Evolutionary conservation across 2,113 vertebrate species (phyloP), one percentile per base, ranked within the genome.

Genomic region (Myotis brandtii): DNA sequence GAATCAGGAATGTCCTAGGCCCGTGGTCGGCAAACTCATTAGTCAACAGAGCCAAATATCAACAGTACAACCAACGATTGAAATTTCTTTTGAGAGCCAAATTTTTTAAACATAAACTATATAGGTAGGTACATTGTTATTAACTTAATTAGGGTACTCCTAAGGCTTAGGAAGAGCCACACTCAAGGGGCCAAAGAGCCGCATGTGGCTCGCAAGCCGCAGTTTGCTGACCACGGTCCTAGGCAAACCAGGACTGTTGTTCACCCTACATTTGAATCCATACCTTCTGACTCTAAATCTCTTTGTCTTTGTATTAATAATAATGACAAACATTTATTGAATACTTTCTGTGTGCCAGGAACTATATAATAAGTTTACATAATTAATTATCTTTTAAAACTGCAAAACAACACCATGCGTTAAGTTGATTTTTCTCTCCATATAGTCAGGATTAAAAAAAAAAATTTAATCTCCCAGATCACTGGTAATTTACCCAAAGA

Each of bases 381-480:
- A 82, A 83, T 75, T 59, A 77, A 83, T 85, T 59, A 79, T 30
- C n/a, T 81, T 92, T 83, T 85, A 70, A 75, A 94, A 25, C 66
- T 56, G 0, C 21, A 88, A 86, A 84, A 14, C 3, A 76, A 90
- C n/a, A 48, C 27, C 14, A 30, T 73, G 73, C 21, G 67, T 88
- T 80, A 54, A 76, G 4, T 59, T 94, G 34, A 76, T n/a, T 67
- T 93, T 87, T 50, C 52, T 59, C 67, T 70, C 43, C 37, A 79
- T 25, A 37, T 25, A 56, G 37, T 80, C 21, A 30, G 2, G 27
- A 48, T 54, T 54, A 1, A 14, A 40, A 59, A 59, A 34, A 7
- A 40, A 59, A 59, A 25, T 7, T 11, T 8, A 64, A 93, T 50
- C 11, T 93, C 69, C 27, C 30, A 87, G 40, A 40, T 69, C 43